Base-by-base conservation (phyloP, 2,797 vertebrate genomes). In the Distichodus sexfasciatus region DNA sequence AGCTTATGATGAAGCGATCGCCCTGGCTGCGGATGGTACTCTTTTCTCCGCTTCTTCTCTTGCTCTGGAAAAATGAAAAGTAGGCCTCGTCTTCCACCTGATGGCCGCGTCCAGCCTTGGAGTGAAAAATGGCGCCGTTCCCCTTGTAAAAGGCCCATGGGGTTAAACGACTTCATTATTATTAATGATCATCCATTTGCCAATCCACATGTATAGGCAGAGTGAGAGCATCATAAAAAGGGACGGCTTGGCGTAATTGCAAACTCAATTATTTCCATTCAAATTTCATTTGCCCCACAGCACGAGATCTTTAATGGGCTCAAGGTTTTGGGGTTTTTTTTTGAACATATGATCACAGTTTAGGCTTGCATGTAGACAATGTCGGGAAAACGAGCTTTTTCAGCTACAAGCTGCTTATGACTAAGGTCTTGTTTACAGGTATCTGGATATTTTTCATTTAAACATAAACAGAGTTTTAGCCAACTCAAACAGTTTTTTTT, bases 161-260 rank as follows among this genome's bases (percentile, higher is more conserved):
- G 87, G 91, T 93, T 93, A 93, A 94, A 92, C 88, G 88, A 89
- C 81, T 87, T 90, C 88, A 93, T 93, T 94, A 93, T 92, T 94
- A 94, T 92, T 93, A 93, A 94, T 93, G 90, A 89, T 79, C 82
- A 79, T 84, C 86, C 86, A 89, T 89, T 94, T 92, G 85, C 90
- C 91, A 92, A 89, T 90, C 87, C 89, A 90, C 91, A 88, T 92
- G 88, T 84, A 77, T 66, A 87, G 87, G 77, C 83, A 76, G 85
- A 86, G 81, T 81, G 75, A 70, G 76, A 74, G 75, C 76, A 71
- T 79, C 81, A 84, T 72, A 84, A 83, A 85, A 87, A 87, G 87
- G 90, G 90, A 89, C n/a, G n/a, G n/a, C 82, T 90, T 85, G 82
- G 78, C 82, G 88, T 92, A 93, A 94, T 94, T 93, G 90, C 85